Evolutionary conservation across 2,797 vertebrate genomes (phyloP), one percentile per base, ranked within the genome.

Genomic region (Hippocampus kuda): DNA sequence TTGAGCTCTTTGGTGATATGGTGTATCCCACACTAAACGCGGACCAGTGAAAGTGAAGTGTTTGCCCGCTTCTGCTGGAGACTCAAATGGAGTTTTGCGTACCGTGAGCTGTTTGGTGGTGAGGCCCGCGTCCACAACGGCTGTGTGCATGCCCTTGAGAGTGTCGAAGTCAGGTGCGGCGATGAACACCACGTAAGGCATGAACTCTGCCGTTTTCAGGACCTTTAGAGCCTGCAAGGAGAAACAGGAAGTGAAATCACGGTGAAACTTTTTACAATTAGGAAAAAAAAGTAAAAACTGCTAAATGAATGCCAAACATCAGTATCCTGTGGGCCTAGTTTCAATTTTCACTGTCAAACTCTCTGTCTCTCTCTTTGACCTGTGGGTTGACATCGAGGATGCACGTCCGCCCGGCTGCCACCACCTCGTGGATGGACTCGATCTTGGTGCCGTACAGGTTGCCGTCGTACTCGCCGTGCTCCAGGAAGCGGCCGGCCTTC

Each of bases 381-480:
- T 99, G 97, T 30, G 97, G 95, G 88, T 98, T 98, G 74, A 99
- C 95, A 0, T 99, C 96, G 83, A 99, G 91, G 85, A 99, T 98
- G 86, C 97, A 99, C 64, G 94, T 97, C 69, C 94, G 89, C 74
- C 94, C 94, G 0, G 93, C 92, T 71, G 89, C 87, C 78, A 97
- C 94, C 83, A 98, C 97, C 85, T 96, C 93, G 38, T 96, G 94
- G 79, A 99, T 97, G 77, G 96, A 98, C 75, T 97, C 92, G 0
- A 99, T 98, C 89, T 98, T 98, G 51, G 96, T 99, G 77, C 97
- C 97, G 42, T 99, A 99, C 67, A 99, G 93, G 86, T 99, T 98
- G 46, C 94, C 95, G 71, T 99, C 97, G 9, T 99, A 99, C 76
- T 99, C 96, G 9, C 97, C 96, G 67, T 98, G 96, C 82, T 99